phyloP scores from a whole-genome alignment of 2,888 invertebrate species.

The Scrobipalpa costella region DNA sequence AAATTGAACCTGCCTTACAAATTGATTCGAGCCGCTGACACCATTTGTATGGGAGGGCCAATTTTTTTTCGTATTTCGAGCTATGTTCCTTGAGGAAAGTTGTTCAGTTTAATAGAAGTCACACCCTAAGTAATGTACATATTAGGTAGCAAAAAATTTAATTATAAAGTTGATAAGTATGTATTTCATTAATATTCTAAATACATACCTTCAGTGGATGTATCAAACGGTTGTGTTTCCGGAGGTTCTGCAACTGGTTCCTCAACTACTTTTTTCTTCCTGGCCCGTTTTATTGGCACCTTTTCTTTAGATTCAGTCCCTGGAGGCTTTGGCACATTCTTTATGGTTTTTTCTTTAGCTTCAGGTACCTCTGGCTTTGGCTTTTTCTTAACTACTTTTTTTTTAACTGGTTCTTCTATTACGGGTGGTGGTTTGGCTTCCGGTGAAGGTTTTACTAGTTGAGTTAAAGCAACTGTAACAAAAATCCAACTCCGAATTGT shows the following conservation, averaged over 20 bases:
- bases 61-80: too few relatives aligned
- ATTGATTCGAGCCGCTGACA: too few relatives aligned
- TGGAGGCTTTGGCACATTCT: not conserved
- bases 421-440: not conserved
- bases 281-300: not conserved
- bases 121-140: too few relatives aligned
- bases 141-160: too few relatives aligned
- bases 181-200: too few relatives aligned
- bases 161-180: too few relatives aligned
- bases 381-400: conserved; percentile 2
- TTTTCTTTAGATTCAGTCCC: not conserved
- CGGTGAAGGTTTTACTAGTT: conserved; percentile 34
- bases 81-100: too few relatives aligned
- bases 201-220: not conserved
- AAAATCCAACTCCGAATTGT: too few relatives aligned
- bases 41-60: too few relatives aligned
- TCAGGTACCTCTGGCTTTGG: not conserved
- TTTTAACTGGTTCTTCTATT: not conserved
- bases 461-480: conserved; percentile 45
- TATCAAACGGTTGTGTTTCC: not conserved
- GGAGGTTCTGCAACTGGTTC: not conserved
- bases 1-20: too few relatives aligned
- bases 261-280: not conserved
- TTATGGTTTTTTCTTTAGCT: not conserved
- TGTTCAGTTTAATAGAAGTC: too few relatives aligned